Evolutionary conservation across 37 sponge, comb jelly and placozoan species (phyloP), one percentile per base, ranked within the genome.

Genomic region (Cladorhizidae sp.): DNA sequence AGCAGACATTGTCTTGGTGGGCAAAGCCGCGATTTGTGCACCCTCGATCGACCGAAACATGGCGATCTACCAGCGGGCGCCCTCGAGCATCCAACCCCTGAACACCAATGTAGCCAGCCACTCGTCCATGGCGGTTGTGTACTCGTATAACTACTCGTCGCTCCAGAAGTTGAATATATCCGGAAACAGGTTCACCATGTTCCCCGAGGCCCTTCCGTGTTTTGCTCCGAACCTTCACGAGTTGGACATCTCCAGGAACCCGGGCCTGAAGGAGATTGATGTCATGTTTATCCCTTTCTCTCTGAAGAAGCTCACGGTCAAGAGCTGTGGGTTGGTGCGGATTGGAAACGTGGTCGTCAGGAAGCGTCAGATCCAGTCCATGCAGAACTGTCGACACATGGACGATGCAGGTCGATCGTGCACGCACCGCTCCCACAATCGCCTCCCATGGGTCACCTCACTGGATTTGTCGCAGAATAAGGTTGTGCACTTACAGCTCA

Each of bases 181-280:
- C 54, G 29, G 55, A 29, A 93, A 93, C 64, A 52, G 75, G 43
- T 51, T 93, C 28, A 45, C 42, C 7, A 7, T 31, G 9, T 89
- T 89, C 67, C 90, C 94, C 0, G 67, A 76, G 37, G 87, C 70
- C 0, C 63, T 94, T 20, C 86, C 92, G 20, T 91, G 89, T 65
- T 68, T 91, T 31, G 83, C 94, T 43, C 88, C 91, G 11, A 84
- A 81, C 51, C 75, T 94, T 8, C 9, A 29, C 23, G 91, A 94
- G 63, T 70, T 94, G 28, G 74, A 88, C 61, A 40, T 94, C 0
- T 82, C 86, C 1, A 25, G 77, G 67, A 88, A 88, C 61, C 45
- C 81, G 5, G 25, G 25, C 8, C 37, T 86, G 28, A 26, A 61
- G 62, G 38, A 35, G 15, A 74, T 86, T 2, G 92, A 91, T 25